A percentile compares a stretch with the other conserved stretches of the same genome.
Evolutionary conservation across 2,797 vertebrate genomes (phyloP).

Genomic region (Microcaecilia unicolor): DNA sequence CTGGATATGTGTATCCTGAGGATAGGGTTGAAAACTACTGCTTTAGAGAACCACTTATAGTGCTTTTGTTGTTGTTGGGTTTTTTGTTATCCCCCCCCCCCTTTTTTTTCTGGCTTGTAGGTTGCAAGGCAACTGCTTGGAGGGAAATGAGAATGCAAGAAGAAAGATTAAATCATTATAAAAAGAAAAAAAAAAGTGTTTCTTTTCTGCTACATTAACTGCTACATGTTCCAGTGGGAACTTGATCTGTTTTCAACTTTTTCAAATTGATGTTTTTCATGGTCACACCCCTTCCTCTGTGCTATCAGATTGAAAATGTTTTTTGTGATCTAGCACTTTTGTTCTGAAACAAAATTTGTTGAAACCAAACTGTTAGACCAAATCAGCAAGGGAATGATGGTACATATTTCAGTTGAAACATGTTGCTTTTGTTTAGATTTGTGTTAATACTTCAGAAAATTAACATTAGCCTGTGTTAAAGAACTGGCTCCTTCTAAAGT

Average conservation of each 20-base stretch:
- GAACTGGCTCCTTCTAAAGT: too few species aligned
- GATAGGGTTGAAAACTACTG: too few species aligned
- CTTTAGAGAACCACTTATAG: too few species aligned
- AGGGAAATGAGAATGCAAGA: neutral
- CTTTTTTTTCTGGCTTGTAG: neutral
- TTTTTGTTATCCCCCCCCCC: too few species aligned
- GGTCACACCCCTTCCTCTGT: neutral
- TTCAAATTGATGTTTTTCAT: neutral
- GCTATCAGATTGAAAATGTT: neutral
- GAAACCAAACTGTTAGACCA: too few species aligned
- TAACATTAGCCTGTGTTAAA: too few species aligned
- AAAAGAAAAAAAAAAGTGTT: slow-evolving; percentile 2
- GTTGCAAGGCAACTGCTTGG: neutral
- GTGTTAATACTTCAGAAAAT: neutral
- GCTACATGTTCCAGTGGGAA: neutral
- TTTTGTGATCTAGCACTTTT: neutral
- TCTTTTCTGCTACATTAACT: too few species aligned
- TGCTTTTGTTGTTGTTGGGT: too few species aligned
- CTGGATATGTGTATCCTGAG: neutral
- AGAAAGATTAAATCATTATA: slow-evolving; percentile 3
- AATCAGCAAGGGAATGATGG: neutral
- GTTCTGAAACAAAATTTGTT: neutral
- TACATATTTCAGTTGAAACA: neutral
- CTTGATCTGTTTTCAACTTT: neutral
- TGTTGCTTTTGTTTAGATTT: neutral